Conservation (phyloP, 2,797 vertebrate species). For the Acipenser transmontanus region DNA sequence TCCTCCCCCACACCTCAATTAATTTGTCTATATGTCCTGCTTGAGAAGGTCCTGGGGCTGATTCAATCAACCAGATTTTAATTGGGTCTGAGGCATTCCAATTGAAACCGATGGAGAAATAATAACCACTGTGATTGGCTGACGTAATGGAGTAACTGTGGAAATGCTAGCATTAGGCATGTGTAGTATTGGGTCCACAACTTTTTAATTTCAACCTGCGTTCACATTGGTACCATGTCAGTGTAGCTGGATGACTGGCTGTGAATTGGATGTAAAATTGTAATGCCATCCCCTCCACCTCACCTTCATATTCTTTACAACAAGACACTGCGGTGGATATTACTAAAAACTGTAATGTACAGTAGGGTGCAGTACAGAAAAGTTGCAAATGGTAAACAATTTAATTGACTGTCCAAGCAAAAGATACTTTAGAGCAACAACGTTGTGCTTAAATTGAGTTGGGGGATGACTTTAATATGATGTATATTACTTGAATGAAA, state of each 20-base stretch:
- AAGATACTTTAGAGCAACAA: too few relatives aligned
- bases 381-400: too few relatives aligned
- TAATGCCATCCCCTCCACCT: constrained; percentile 39
- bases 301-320: constrained; percentile 17
- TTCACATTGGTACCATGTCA: constrained; percentile 21
- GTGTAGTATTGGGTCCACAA: constrained; percentile 18
- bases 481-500: too few relatives aligned
- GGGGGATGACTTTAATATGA: too few relatives aligned
- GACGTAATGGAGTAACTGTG: constrained; percentile 43
- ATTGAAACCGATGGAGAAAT: constrained; percentile 62
- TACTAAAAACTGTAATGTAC: too few relatives aligned
- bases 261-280: constrained; percentile 29
- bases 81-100: constrained; percentile 61
- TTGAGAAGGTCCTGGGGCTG: constrained; percentile 50
- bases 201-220: constrained; percentile 28
- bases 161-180: constrained; percentile 33
- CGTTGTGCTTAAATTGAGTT: too few relatives aligned
- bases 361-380: too few relatives aligned
- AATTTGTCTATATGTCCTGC: constrained; percentile 30
- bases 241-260: constrained; percentile 32
- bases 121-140: constrained; percentile 53
- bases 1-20: constrained; percentile 32
- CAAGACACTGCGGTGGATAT: too few relatives aligned
- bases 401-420: too few relatives aligned
- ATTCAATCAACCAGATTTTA: constrained; percentile 59